These are phyloP conservation scores for Pteronura brasiliensis DNA, from an alignment of 2,113 vertebrate species.

Conservation along the genomic window DNA sequence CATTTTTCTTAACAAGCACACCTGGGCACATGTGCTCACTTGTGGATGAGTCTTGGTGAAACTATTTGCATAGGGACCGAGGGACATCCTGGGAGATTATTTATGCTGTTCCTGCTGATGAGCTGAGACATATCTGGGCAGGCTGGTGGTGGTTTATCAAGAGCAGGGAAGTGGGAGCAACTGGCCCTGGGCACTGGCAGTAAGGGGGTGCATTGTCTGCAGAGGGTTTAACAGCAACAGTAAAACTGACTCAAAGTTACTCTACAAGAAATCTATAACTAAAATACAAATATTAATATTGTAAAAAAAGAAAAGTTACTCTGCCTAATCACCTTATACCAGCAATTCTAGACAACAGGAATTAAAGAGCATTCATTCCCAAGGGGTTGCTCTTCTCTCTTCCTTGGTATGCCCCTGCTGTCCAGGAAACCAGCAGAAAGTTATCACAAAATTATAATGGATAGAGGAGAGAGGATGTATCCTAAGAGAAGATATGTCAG, in stretches of 20 bases:
- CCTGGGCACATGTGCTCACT: not conserved
- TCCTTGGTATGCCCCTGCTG: not conserved
- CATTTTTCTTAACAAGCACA: not conserved
- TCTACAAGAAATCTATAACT: too few species aligned
- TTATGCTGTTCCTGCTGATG: not conserved
- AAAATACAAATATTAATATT: too few species aligned
- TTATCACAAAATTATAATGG: not conserved
- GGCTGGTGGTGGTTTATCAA: not conserved
- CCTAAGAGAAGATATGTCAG: not conserved
- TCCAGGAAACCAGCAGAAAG: not conserved
- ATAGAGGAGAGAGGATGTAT: not conserved
- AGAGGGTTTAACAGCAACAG: not conserved
- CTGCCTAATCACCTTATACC: not conserved
- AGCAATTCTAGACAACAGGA: not conserved
- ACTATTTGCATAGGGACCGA: not conserved
- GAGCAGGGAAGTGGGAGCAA: not conserved
- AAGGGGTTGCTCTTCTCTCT: not conserved
- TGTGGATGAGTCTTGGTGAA: not conserved
- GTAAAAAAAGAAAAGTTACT: not conserved
- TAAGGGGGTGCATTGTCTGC: not conserved
- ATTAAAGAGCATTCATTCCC: not conserved
- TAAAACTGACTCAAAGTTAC: not conserved
- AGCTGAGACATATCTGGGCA: not conserved
- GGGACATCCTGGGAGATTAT: not conserved
- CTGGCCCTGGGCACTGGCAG: not conserved